Evolutionary conservation across 1,140 invertebrate species (phyloP), one percentile per base, ranked within the genome.

Genomic region (Tenebrio molitor): DNA sequence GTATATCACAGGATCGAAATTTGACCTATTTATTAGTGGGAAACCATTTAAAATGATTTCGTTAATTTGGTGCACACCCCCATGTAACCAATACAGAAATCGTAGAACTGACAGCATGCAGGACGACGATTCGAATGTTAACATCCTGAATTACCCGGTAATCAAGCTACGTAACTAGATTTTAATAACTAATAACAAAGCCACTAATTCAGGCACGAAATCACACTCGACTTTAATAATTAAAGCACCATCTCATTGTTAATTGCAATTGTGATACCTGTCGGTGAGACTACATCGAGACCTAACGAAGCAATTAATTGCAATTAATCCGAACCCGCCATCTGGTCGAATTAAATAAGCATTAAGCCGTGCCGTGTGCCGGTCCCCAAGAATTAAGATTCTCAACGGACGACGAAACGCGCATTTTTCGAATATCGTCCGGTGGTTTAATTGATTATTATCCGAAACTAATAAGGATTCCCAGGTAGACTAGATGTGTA

Each of bases 121-220:
- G n/a, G n/a, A n/a, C n/a, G n/a, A n/a, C n/a, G n/a, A n/a, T n/a
- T 29, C 8, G 3, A 3, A 29, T 8, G 8, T 29, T 29, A 29
- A 29, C 8, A 29, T 29, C 21, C n/a, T 21, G 44, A 21, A 50
- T 50, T 15, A 50, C 44, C n/a, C 21, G n/a, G 44, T 50, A 50
- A 50, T 21, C 44, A 58, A 58, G 23, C 50, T 17, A 58, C 29
- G 50, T 58, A 58, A 58, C 50, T 29, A 58, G 50, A 58, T 58
- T 58, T 58, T 58, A 58, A 58, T 58, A 58, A 58, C 50, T 58
- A 58, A 58, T 58, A 58, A 58, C 21, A 25, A n/a, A 58, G 46
- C n/a, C 50, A 58, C 50, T 58, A n/a, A 58, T 58, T 29, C 23
- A 50, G 23, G 50, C 50, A 29, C 15, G 50, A 58, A 50, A 50